Percentiles rank a stretch among this genome's conserved stretches.
phyloP scores from a whole-genome alignment of 2,797 vertebrate species.

The Siniperca scherzeri region DNA sequence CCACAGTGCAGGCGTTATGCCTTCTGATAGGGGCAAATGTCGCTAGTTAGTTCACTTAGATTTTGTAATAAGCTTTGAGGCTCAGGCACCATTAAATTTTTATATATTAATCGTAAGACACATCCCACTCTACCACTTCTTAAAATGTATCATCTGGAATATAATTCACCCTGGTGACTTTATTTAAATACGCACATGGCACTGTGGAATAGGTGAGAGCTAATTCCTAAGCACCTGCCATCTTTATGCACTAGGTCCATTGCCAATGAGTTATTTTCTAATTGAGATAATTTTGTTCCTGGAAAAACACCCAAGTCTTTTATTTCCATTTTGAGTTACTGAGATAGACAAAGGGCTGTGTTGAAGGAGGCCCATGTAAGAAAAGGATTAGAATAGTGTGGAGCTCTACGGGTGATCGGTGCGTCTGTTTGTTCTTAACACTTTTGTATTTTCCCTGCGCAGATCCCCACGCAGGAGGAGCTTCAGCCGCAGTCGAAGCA shows the following conservation, averaged over 20 bases:
- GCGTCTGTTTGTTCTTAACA: slow-evolving; percentile 52
- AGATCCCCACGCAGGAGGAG: slow-evolving; percentile 99
- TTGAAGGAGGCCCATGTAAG: slow-evolving; percentile 63
- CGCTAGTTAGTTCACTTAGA: background rate
- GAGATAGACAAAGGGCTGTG: slow-evolving; percentile 59
- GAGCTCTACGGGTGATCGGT: slow-evolving; percentile 40
- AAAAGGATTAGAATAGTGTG: slow-evolving; percentile 47
- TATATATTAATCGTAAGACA: background rate
- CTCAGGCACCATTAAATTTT: background rate
- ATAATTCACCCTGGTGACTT: slow-evolving; percentile 9
- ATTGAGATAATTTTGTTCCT: slow-evolving; percentile 41
- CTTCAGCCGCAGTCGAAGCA: slow-evolving; percentile 98
- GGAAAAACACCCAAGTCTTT: slow-evolving; percentile 38
- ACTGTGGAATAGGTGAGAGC: slow-evolving; percentile 47
- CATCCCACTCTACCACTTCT: background rate
- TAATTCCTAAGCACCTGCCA: slow-evolving; percentile 39
- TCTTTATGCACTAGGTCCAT: slow-evolving; percentile 63
- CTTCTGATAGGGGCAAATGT: slow-evolving; percentile 1
- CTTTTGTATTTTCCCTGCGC: slow-evolving; percentile 67
- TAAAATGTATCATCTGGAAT: background rate
- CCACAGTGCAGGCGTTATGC: slow-evolving; percentile 35
- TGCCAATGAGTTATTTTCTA: slow-evolving; percentile 57
- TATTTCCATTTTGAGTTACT: slow-evolving; percentile 46
- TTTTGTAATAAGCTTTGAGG: background rate
- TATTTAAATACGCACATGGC: slow-evolving; percentile 9